Base-by-base conservation (phyloP, 2,888 invertebrate species). In the Chymomyza fuscimana region DNA sequence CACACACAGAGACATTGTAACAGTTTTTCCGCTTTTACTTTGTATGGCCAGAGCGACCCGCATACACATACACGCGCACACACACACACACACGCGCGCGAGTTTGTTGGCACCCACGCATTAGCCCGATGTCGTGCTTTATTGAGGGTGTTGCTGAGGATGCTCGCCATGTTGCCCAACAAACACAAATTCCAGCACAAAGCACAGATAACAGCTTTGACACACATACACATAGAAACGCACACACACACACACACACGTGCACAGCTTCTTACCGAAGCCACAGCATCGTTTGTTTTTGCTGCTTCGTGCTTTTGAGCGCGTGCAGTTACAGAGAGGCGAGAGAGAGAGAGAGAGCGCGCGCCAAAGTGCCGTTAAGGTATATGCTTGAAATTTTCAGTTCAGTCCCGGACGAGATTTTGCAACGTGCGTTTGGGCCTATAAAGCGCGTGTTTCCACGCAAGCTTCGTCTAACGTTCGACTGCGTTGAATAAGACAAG, bases 341-440 rank as follows among this genome's bases (percentile, higher is more conserved):
- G 7, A 40, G 25, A 50, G 46, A 63, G 54, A 36, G 60, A 50
- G 66, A 59, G 59, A 7, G 51, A 52, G 69, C 63, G 67, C 12
- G 67, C 50, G 51, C 52, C 40, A 50, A 19, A 22, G 46, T 51
- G 19, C 61, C 67, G 51, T 50, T 25, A 63, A 82, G 81, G 80
- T 86, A 86, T 80, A 66, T 76, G 80, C 74, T 78, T 81, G 74
- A 77, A 85, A 85, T 81, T 78, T 85, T 82, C 76, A 75, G 73
- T 85, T 86, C 88, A 91, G 91, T 91, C 91, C 91, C 89, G 91
- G 91, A 91, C 87, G 89, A 91, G 90, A 91, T 87, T 88, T 90
- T 72, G 83, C 76, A 80, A 85, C 85, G 83, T 89, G 87, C 86
- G 87, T 87, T 84, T 77, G 64, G 50, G 54, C 63, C 56, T 60